Percentiles rank a stretch among this genome's conserved stretches.
These are phyloP conservation scores for Uloborus diversus DNA, from an alignment of 1,140 invertebrate genomes.

Conservation along the genomic window DNA sequence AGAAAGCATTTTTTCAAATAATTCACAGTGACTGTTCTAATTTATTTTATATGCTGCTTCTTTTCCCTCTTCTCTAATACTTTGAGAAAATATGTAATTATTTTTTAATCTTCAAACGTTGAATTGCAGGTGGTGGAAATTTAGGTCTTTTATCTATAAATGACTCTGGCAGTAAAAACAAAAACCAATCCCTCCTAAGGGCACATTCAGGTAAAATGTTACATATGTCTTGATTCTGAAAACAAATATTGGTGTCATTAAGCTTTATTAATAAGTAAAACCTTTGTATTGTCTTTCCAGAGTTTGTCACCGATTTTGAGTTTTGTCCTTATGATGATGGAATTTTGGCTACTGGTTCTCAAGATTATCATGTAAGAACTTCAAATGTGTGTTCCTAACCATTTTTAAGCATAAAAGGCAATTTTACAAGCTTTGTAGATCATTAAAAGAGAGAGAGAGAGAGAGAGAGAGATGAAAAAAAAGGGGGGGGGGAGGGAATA, in stretches of 20 bases:
- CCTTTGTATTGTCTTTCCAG: slow-evolving; percentile 74
- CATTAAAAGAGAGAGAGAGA: too few relatives aligned
- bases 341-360: slow-evolving; percentile 86
- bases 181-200: slow-evolving; percentile 80
- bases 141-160: slow-evolving; percentile 85
- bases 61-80: too few relatives aligned
- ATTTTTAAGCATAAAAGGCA: too few relatives aligned
- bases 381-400: too few relatives aligned
- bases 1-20: too few relatives aligned
- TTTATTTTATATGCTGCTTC: too few relatives aligned
- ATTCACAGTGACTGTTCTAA: too few relatives aligned
- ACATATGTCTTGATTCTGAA: neutral
- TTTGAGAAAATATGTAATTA: too few relatives aligned
- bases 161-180: slow-evolving; percentile 83
- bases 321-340: slow-evolving; percentile 96
- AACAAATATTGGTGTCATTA: neutral
- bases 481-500: too few relatives aligned
- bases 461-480: too few relatives aligned
- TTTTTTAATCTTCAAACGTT: too few relatives aligned
- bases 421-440: too few relatives aligned
- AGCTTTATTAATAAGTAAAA: neutral
- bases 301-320: slow-evolving; percentile 84
- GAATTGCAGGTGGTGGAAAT: slow-evolving; percentile 79
- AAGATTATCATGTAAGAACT: slow-evolving; percentile 81
- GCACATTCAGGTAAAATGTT: slow-evolving; percentile 63